Evolutionary conservation across 2,797 vertebrate species (phyloP), one percentile per base, ranked within the genome.

Genomic region (Babyrousa celebensis): DNA sequence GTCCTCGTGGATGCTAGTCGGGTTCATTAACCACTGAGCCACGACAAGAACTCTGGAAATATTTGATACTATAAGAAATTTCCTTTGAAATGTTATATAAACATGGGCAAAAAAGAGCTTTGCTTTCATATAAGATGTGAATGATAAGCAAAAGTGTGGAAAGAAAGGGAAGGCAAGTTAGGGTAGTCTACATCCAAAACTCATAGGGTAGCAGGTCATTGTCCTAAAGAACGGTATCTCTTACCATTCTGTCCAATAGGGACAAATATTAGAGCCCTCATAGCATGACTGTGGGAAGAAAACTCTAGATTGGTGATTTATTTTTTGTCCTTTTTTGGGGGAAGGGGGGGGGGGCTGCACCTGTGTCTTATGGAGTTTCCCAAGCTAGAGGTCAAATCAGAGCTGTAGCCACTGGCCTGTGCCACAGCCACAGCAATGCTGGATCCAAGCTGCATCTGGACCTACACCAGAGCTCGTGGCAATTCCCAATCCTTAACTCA

Each of bases 21-120:
- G 36, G 36, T 36, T 36, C 36, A 36, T 36, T 36, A 36, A 36
- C 36, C 36, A 36, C 36, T 36, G 36, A 36, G 36, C 36, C 36
- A 36, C 36, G 36, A 36, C 36, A 36, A 36, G 36, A 36, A 36
- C 36, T 36, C 36, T 74, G 18, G 23, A 52, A 36, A 54, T 40
- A 94, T 58, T 90, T 89, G 60, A 68, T 0, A 65, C 6, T 60
- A 29, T 48, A 92, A 83, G 54, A 77, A 70, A 83, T 74, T 48
- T 3, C 68, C 29, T 75, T 80, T 91, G 43, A 92, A 56, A 70
- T 90, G 43, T 32, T 58, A 79, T 36, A 52, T 91, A 83, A 72
- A 85, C 23, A 43, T 16, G 27, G n/a, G 5, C 5, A 62, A 89
- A 40, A 89, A 88, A 60, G 16, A 52, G 16, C 10, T 71, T 87